phyloP scores from a whole-genome alignment of 2,888 invertebrate genomes.

The Caenorhabditis sp. region DNA sequence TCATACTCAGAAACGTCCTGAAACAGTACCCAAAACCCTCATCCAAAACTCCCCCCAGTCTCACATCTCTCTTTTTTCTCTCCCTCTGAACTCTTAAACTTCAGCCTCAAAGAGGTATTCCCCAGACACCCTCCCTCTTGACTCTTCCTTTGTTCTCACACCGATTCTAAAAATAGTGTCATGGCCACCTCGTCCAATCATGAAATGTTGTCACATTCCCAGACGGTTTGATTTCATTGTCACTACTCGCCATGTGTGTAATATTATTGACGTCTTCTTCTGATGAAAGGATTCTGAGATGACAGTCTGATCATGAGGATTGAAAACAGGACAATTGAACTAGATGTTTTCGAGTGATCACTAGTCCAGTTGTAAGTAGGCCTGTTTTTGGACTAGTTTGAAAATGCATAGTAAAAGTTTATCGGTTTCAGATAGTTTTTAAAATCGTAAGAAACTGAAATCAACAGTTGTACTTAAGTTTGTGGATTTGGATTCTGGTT shows the following conservation, averaged over 20 bases:
- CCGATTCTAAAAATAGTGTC: slow-evolving; percentile 21
- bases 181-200: too few species aligned
- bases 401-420: too few species aligned
- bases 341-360: too few species aligned
- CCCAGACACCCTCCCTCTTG: slow-evolving; percentile 16
- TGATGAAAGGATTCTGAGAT: neutral
- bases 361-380: too few species aligned
- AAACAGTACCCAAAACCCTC: too few species aligned
- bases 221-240: slow-evolving; percentile 28
- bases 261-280: neutral
- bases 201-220: slow-evolving; percentile 15
- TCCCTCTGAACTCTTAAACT: neutral
- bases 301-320: neutral
- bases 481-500: too few species aligned
- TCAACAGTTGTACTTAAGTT: too few species aligned
- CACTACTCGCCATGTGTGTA: neutral
- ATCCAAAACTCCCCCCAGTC: neutral
- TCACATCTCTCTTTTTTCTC: neutral
- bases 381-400: too few species aligned
- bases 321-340: neutral
- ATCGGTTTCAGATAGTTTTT: too few species aligned
- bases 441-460: too few species aligned
- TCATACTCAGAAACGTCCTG: too few species aligned
- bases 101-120: neutral
- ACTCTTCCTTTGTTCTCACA: neutral